Conservation (phyloP, 35 echinoderm and acorn worm genomes). For the Nesometra sesokonis region DNA sequence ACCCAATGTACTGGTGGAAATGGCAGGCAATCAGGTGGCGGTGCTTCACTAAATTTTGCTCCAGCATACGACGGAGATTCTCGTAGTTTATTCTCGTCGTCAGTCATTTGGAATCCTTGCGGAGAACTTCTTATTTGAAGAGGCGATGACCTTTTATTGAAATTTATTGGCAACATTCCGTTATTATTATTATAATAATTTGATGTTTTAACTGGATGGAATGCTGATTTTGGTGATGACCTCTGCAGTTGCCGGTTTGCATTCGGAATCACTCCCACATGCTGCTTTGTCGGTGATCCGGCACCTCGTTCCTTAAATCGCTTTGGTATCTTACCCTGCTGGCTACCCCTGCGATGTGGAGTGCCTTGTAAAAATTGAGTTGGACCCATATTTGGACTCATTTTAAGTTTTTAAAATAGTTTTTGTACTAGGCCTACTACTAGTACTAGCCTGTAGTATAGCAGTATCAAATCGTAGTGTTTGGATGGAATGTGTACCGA, state of each 20-base stretch:
- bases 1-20: constrained; percentile 45
- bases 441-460: too few relatives aligned
- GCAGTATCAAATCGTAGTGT: too few relatives aligned
- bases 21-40: constrained; percentile 42
- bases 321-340: background rate
- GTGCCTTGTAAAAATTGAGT: background rate
- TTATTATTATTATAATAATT: background rate
- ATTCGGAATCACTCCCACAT: background rate
- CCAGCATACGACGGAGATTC: constrained; percentile 41
- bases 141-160: background rate
- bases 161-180: background rate
- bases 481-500: too few relatives aligned
- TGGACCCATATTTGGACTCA: background rate
- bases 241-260: background rate
- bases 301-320: background rate
- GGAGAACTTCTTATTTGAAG: background rate
- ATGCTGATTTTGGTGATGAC: background rate
- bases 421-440: too few relatives aligned
- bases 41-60: constrained; percentile 74
- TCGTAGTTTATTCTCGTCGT: background rate
- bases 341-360: background rate
- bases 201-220: background rate
- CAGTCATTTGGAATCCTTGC: background rate
- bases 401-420: background rate
- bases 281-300: background rate